Percentiles rank a stretch among this genome's conserved stretches.
These are phyloP conservation scores for Phenacoccus solenopsis DNA, from an alignment of 1,140 invertebrate genomes.

Conservation along the genomic window DNA sequence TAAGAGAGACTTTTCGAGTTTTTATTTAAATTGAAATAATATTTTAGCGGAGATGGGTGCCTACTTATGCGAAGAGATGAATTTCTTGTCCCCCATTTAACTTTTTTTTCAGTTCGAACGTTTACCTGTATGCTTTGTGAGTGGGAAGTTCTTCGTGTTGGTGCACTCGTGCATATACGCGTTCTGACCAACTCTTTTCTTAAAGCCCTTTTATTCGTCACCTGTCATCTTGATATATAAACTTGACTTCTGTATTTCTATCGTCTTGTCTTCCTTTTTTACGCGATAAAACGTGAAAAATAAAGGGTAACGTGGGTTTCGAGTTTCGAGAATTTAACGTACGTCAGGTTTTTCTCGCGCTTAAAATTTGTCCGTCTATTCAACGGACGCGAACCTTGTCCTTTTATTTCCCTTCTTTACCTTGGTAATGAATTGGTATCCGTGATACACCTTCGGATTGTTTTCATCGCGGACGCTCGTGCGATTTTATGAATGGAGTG, in stretches of 20 bases:
- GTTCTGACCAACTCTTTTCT: not conserved
- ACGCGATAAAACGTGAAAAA: not conserved
- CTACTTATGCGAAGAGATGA: no score
- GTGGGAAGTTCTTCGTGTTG: no score
- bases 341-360: not conserved
- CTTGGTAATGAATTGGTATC: not conserved
- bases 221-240: conserved; percentile 11
- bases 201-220: conserved; percentile 10
- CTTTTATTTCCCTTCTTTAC: not conserved
- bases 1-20: no score
- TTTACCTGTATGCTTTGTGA: no score
- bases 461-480: not conserved
- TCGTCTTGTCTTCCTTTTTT: not conserved
- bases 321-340: not conserved
- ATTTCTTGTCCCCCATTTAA: no score
- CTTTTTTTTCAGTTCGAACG: no score
- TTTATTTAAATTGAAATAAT: no score
- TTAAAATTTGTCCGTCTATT: not conserved
- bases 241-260: conserved; percentile 8
- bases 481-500: not conserved
- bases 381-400: no score
- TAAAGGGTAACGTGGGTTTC: not conserved
- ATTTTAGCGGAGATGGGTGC: no score
- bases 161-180: no score
- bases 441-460: not conserved